Evolutionary conservation across 1,140 invertebrate genomes (phyloP).

Genomic region (Drosophila dunni): DNA sequence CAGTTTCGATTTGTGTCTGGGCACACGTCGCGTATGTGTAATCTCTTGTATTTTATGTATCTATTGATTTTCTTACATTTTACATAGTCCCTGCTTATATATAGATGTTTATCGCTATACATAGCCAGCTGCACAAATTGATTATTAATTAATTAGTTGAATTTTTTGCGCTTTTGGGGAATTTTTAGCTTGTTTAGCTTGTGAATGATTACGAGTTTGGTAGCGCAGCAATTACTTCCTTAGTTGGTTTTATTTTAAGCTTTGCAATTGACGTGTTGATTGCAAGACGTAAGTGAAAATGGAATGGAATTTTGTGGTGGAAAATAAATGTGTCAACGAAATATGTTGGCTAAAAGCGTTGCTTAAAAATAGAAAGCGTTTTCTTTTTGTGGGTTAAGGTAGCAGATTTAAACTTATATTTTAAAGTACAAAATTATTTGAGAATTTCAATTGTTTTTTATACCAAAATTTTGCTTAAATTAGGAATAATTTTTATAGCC

Average conservation of each 20-base stretch:
- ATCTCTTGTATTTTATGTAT: conserved; percentile 26
- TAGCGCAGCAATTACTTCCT: neutral
- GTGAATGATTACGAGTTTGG: neutral
- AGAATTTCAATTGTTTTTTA: neutral
- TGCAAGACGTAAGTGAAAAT: neutral
- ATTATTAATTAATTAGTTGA: conserved; percentile 38
- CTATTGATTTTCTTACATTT: conserved; percentile 27
- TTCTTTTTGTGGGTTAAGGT: too few relatives aligned
- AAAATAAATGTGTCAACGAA: too few relatives aligned
- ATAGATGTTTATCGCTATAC: neutral
- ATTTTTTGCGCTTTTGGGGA: conserved; percentile 15
- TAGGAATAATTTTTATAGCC: neutral
- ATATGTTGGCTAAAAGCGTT: too few relatives aligned
- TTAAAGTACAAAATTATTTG: too few relatives aligned
- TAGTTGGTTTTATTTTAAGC: conserved; percentile 5
- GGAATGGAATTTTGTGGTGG: neutral
- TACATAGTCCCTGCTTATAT: conserved; percentile 1
- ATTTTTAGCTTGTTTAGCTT: conserved; percentile 6
- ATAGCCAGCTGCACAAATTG: conserved; percentile 25
- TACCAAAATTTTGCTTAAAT: neutral
- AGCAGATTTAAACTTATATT: too few relatives aligned
- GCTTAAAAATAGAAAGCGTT: too few relatives aligned
- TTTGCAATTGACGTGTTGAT: conserved; percentile 18
- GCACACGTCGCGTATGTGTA: conserved; percentile 41
- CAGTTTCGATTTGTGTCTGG: conserved; percentile 1